A percentile compares a stretch with the other conserved stretches of the same genome.
These are phyloP conservation scores for Synanceia verrucosa DNA, from an alignment of 2,797 vertebrate species.

Conservation along the genomic window DNA sequence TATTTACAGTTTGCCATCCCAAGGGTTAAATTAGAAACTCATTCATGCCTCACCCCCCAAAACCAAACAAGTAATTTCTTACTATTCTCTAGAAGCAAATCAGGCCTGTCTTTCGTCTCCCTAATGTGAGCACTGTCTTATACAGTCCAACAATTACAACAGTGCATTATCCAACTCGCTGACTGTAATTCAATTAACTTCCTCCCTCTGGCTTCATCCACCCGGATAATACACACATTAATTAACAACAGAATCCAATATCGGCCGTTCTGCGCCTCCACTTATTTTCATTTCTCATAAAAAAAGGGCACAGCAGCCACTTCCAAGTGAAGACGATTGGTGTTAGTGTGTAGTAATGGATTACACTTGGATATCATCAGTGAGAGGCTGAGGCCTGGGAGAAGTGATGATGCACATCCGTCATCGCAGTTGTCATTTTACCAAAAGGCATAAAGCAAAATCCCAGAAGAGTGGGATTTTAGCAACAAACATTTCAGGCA, in stretches of 20 bases:
- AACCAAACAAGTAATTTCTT: slow-evolving; percentile 69
- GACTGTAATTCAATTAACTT: slow-evolving; percentile 84
- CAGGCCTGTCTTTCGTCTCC: slow-evolving; percentile 64
- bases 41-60: slow-evolving; percentile 60
- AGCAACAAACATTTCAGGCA: background rate
- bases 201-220: slow-evolving; percentile 75
- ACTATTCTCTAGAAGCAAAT: slow-evolving; percentile 65
- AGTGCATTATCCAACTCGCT: slow-evolving; percentile 79
- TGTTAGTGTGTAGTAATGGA: slow-evolving; percentile 70
- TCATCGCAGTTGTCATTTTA: slow-evolving; percentile 26
- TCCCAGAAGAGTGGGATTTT: background rate
- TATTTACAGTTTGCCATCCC: slow-evolving; percentile 38
- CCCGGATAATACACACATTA: slow-evolving; percentile 82
- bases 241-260: slow-evolving; percentile 85
- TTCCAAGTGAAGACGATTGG: slow-evolving; percentile 73
- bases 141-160: slow-evolving; percentile 80
- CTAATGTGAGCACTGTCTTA: slow-evolving; percentile 70
- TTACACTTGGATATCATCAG: slow-evolving; percentile 59
- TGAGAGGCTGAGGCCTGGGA: slow-evolving; percentile 14
- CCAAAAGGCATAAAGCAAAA: slow-evolving; percentile 29
- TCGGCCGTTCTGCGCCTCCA: slow-evolving; percentile 75
- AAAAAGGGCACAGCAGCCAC: slow-evolving; percentile 79
- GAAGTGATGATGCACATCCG: slow-evolving; percentile 42
- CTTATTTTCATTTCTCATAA: slow-evolving; percentile 81
- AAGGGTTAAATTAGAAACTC: slow-evolving; percentile 65